Percentiles rank a stretch among this genome's conserved stretches.
These are phyloP conservation scores for Poeciliopsis retropinna DNA, from an alignment of 2,113 vertebrate genomes.

Conservation along the genomic window DNA sequence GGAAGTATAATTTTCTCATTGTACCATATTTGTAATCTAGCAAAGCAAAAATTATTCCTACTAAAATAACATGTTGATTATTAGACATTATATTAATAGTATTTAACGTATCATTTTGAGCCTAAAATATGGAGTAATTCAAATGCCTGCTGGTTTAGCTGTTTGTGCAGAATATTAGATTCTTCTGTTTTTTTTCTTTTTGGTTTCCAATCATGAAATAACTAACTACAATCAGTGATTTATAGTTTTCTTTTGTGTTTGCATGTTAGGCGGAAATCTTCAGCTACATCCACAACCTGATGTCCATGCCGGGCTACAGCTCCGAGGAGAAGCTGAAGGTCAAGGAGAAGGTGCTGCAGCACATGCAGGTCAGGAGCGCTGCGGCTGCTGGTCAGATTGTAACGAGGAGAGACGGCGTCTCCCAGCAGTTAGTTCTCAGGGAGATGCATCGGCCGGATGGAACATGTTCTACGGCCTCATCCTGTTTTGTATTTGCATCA, in stretches of 20 bases:
- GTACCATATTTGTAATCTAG: too few species aligned
- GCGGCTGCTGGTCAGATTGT: not conserved
- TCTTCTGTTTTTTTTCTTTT: too few species aligned
- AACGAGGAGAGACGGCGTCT: not conserved
- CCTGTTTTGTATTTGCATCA: not conserved
- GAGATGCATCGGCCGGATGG: too few species aligned
- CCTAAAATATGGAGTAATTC: not conserved
- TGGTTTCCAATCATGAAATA: too few species aligned
- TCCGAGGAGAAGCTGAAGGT: constrained; percentile 88
- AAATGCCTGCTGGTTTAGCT: not conserved
- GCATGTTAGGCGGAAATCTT: constrained; percentile 89
- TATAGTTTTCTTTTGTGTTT: not conserved
- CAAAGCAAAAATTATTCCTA: too few species aligned
- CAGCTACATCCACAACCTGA: constrained; percentile 93
- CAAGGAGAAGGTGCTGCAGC: constrained; percentile 86
- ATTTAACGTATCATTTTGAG: too few species aligned
- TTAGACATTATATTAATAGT: too few species aligned
- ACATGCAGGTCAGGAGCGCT: constrained; percentile 83
- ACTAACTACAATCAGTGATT: not conserved
- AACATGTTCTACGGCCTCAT: not conserved
- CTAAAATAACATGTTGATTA: too few species aligned
- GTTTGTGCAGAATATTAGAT: not conserved
- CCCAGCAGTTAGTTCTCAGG: too few species aligned
- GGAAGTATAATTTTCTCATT: too few species aligned
- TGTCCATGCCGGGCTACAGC: constrained; percentile 92